Evolutionary conservation across 2,797 vertebrate species (phyloP).

Genomic region (Avahi laniger): DNA sequence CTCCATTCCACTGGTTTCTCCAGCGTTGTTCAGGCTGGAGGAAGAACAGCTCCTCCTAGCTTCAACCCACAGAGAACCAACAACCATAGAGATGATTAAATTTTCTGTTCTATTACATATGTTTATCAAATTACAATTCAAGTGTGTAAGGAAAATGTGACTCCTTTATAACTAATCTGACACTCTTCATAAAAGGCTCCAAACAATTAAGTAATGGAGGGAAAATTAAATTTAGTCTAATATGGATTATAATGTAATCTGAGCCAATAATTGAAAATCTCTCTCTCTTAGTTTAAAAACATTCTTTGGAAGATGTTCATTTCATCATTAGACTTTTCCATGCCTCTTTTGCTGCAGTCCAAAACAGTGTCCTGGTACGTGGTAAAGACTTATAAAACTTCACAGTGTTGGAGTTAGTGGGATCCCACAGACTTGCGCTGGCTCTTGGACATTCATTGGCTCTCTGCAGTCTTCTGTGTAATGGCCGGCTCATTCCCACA

Average conservation of each 20-base stretch:
- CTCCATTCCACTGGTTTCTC: slow-evolving; percentile 16
- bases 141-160: slow-evolving; percentile 17
- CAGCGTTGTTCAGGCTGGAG: slow-evolving; percentile 37
- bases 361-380: not conserved
- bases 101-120: slow-evolving; percentile 34
- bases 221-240: slow-evolving; percentile 47
- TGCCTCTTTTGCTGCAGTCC: not conserved
- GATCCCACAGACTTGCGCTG: not conserved
- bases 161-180: slow-evolving; percentile 23
- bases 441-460: not conserved
- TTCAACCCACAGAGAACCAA: slow-evolving; percentile 34
- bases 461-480: not conserved
- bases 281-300: not conserved
- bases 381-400: not conserved
- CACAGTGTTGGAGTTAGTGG: not conserved
- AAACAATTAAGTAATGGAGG: slow-evolving; percentile 21
- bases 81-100: not conserved
- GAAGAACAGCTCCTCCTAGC: slow-evolving; percentile 10
- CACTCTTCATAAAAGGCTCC: not conserved
- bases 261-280: slow-evolving; percentile 6
- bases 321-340: not conserved
- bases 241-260: slow-evolving; percentile 24
- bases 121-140: slow-evolving; percentile 48
- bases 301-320: slow-evolving; percentile 4
- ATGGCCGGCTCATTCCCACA: not conserved